A percentile compares a stretch with the other conserved stretches of the same genome.
phyloP scores from a whole-genome alignment of 2,888 invertebrate species.

The Cryptops parisi region DNA sequence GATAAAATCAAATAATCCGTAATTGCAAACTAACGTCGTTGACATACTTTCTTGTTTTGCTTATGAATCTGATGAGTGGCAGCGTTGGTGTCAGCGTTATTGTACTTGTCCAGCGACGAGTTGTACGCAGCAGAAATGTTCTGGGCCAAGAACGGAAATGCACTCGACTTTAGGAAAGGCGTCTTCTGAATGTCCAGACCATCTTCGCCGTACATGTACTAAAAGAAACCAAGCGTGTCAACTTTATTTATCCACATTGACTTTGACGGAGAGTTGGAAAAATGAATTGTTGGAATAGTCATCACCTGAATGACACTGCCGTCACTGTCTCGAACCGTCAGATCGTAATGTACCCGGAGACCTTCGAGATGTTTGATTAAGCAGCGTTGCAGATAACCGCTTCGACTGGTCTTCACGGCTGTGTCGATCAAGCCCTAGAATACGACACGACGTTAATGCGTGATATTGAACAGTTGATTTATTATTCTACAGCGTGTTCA shows the following conservation, averaged over 20 bases:
- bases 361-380: conserved; percentile 97
- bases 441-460: no score
- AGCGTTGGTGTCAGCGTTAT: conserved; percentile 2
- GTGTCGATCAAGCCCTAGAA: conserved; percentile 89
- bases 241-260: no score
- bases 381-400: conserved; percentile 94
- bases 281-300: no score
- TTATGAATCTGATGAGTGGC: no score
- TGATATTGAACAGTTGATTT: conserved; percentile 1
- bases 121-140: conserved; percentile 45
- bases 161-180: conserved; percentile 61
- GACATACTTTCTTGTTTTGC: conserved; percentile 3
- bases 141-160: conserved; percentile 63
- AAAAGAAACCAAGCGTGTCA: conserved; percentile 19
- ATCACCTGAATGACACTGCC: conserved; percentile 70
- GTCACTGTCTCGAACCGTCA: conserved; percentile 91
- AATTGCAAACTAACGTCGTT: background rate
- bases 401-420: conserved; percentile 96
- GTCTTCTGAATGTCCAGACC: conserved; percentile 78
- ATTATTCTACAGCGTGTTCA: no score
- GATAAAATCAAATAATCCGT: background rate
- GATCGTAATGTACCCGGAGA: conserved; percentile 77
- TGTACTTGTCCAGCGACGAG: background rate
- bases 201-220: conserved; percentile 87
- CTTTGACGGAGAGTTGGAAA: no score